Percentiles rank a stretch among this genome's conserved stretches.
Conservation (phyloP, 2,888 invertebrate species). For the Globia sparganii region DNA sequence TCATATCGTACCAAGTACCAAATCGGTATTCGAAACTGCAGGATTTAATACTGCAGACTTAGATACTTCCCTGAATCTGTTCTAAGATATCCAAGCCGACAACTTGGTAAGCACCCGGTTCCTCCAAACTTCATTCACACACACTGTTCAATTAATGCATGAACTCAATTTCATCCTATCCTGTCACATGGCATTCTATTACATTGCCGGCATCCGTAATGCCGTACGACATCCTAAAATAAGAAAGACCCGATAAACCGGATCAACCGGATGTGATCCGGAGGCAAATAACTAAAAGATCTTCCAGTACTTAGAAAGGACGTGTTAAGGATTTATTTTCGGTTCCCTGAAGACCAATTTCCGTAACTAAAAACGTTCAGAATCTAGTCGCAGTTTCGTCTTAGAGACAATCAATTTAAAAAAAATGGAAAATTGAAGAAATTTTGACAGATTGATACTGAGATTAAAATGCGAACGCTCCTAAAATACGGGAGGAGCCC, state of each 20-base stretch:
- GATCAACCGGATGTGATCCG: conserved; percentile 17
- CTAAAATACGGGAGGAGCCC: background rate
- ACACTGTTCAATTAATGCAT: conserved; percentile 34
- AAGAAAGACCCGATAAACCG: conserved; percentile 9
- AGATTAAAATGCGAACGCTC: background rate
- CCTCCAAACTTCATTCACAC: conserved; percentile 18
- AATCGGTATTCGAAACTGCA: background rate
- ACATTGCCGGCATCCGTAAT: conserved; percentile 1
- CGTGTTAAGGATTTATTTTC: conserved; percentile 19
- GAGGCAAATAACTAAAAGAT: conserved; percentile 15
- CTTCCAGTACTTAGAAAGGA: conserved; percentile 8
- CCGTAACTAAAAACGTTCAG: background rate
- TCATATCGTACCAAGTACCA: background rate
- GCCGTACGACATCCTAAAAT: conserved; percentile 12
- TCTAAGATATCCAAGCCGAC: background rate
- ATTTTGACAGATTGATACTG: background rate
- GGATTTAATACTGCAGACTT: background rate
- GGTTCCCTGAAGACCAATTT: conserved; percentile 21
- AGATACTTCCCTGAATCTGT: background rate
- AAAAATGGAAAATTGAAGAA: background rate
- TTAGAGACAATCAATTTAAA: background rate
- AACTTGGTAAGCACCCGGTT: conserved; percentile 9
- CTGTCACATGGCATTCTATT: conserved; percentile 18
- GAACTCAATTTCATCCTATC: conserved; percentile 25
- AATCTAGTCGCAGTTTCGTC: background rate